phyloP scores from a whole-genome alignment of 2,113 vertebrate genomes.

The Numenius arquata region DNA sequence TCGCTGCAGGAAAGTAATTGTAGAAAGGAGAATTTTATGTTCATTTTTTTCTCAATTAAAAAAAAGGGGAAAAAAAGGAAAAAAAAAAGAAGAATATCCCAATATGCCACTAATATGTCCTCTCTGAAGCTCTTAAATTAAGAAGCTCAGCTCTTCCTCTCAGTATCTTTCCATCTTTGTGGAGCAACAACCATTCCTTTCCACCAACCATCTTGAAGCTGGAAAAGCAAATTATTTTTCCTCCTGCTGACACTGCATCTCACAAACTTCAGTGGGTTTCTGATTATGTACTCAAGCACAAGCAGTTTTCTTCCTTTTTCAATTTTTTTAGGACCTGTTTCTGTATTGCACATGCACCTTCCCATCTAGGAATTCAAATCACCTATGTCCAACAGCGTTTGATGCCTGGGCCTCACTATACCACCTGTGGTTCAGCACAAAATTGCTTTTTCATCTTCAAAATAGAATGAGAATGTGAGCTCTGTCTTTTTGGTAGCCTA shows the following conservation, averaged over 20 bases:
- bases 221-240: not conserved
- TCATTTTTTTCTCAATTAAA: not conserved
- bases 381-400: not conserved
- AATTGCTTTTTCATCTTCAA: slow-evolving; percentile 54
- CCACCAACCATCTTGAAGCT: not conserved
- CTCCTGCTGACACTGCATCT: not conserved
- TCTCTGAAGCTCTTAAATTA: not conserved
- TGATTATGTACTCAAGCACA: not conserved
- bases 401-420: not conserved
- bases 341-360: not conserved
- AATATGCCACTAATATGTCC: not conserved
- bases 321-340: not conserved
- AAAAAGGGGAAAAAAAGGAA: no score
- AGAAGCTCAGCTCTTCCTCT: not conserved
- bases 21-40: not conserved
- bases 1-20: not conserved
- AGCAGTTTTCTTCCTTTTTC: not conserved
- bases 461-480: slow-evolving; percentile 14
- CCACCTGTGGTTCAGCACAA: slow-evolving; percentile 37
- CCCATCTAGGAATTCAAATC: slow-evolving; percentile 36
- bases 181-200: not conserved
- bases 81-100: rapidly evolving
- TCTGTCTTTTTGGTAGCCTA: slow-evolving; percentile 41
- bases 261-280: not conserved
- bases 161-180: not conserved